Evolutionary conservation across 2,888 invertebrate genomes (phyloP).

Genomic region (Palloptera scutellata): DNA sequence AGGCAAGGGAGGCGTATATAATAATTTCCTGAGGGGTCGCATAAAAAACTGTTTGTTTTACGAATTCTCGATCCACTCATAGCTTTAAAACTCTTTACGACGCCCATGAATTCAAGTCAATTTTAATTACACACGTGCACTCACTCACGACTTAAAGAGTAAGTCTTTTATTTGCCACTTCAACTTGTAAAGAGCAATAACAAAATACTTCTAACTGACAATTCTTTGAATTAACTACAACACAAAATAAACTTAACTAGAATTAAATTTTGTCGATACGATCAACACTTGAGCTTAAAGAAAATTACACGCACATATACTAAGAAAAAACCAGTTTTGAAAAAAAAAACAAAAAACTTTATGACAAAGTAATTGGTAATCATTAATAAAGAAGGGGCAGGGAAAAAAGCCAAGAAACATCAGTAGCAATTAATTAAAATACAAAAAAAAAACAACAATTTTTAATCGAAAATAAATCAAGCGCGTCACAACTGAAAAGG

Average conservation of each 20-base stretch:
- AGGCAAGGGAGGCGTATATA: too few species aligned
- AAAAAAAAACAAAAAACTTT: neutral
- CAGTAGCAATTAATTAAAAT: conserved; percentile 41
- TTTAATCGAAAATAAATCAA: conserved; percentile 42
- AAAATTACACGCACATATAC: neutral
- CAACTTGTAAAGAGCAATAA: neutral
- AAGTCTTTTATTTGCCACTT: conserved; percentile 4
- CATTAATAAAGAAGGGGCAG: neutral
- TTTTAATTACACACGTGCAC: too few species aligned
- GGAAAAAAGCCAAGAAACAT: neutral
- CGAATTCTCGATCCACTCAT: too few species aligned
- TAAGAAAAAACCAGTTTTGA: neutral
- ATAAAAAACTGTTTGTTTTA: too few species aligned
- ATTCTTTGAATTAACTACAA: neutral
- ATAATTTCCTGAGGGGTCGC: too few species aligned
- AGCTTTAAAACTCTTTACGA: neutral
- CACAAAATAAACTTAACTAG: neutral
- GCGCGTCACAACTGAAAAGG: conserved; percentile 25
- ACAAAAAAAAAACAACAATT: conserved; percentile 33
- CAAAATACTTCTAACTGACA: neutral
- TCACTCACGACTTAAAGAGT: neutral
- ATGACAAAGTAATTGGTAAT: neutral
- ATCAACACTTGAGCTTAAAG: neutral
- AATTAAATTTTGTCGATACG: neutral
- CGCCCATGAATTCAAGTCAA: too few species aligned